A percentile compares a stretch with the other conserved stretches of the same genome.
These are phyloP conservation scores for Ginglymostoma cirratum DNA, from an alignment of 2,113 vertebrate species.

Conservation along the genomic window DNA sequence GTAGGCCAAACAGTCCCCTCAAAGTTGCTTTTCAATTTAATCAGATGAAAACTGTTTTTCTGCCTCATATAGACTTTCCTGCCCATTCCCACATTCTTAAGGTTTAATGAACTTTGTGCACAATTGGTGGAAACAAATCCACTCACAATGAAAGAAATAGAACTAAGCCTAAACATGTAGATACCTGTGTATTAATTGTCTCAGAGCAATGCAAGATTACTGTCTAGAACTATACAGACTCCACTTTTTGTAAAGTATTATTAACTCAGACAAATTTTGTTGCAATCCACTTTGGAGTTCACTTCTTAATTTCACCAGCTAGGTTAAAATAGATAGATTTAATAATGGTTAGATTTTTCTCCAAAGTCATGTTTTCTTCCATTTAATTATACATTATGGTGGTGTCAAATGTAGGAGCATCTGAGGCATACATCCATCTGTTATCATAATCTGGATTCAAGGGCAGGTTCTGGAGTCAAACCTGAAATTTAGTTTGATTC, in stretches of 20 bases:
- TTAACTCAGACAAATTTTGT: not conserved
- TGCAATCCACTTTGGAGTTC: not conserved
- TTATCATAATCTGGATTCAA: not conserved
- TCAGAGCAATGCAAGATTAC: not conserved
- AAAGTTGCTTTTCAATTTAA: too few relatives aligned
- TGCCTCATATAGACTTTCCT: too few relatives aligned
- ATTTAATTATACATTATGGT: not conserved
- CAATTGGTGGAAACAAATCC: not conserved
- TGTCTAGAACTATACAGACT: not conserved
- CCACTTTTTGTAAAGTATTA: not conserved
- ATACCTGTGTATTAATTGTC: not conserved
- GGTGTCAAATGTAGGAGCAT: not conserved
- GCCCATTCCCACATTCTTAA: not conserved
- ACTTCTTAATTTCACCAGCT: not conserved
- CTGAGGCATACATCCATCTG: not conserved
- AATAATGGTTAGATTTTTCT: not conserved
- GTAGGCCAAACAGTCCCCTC: too few relatives aligned
- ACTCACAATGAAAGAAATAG: not conserved
- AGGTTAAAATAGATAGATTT: not conserved
- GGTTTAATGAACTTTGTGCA: not conserved
- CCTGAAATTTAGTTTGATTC: too few relatives aligned
- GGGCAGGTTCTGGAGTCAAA: too few relatives aligned
- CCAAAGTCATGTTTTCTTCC: not conserved
- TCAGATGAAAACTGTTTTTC: too few relatives aligned
- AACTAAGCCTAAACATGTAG: not conserved